These are phyloP conservation scores for Chiridota heheva DNA, from an alignment of 35 echinoderm and acorn worm species.

Conservation along the genomic window DNA sequence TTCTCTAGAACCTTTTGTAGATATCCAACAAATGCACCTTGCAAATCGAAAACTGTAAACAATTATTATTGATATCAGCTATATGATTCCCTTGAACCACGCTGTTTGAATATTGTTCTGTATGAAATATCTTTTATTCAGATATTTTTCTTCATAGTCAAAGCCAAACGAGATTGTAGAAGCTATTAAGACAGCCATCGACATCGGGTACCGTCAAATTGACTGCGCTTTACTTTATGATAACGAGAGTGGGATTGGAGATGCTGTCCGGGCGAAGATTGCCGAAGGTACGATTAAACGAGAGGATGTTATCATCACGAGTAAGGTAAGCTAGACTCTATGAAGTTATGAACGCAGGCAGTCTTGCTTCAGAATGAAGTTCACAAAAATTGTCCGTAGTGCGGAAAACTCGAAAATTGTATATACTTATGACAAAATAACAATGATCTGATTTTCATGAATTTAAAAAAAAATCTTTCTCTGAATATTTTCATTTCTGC, in stretches of 20 bases:
- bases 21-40: too few species aligned
- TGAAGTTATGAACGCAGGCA: too few species aligned
- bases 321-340: constrained; percentile 68
- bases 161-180: constrained; percentile 38
- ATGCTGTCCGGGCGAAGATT: constrained; percentile 59
- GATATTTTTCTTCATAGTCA: constrained; percentile 24
- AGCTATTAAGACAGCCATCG: constrained; percentile 52
- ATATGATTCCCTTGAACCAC: too few species aligned
- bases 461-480: too few species aligned
- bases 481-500: too few species aligned
- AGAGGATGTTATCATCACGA: constrained; percentile 64
- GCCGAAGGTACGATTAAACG: constrained; percentile 55
- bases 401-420: not conserved
- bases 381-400: not conserved
- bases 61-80: too few species aligned
- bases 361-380: too few species aligned
- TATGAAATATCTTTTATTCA: too few species aligned
- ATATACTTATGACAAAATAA: not conserved
- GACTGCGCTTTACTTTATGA: constrained; percentile 54
- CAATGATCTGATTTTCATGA: not conserved
- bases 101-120: too few species aligned
- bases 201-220: constrained; percentile 63
- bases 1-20: too few species aligned
- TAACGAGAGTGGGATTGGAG: constrained; percentile 63
- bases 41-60: too few species aligned